These are phyloP conservation scores for Lordiphosa fenestrarum DNA, from an alignment of 2,888 invertebrate genomes.

Conservation along the genomic window DNA sequence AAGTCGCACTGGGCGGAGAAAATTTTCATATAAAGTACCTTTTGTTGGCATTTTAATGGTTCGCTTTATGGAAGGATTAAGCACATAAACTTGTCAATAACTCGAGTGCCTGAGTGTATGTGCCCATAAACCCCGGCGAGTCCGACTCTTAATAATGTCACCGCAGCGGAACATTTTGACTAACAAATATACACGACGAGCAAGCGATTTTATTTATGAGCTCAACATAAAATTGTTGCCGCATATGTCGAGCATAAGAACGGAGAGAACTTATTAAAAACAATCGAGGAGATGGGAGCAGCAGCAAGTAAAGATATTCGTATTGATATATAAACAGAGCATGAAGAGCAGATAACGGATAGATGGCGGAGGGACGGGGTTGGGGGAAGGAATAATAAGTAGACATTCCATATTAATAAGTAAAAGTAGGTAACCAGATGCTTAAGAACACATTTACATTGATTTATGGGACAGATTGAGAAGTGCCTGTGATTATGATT, in stretches of 20 bases:
- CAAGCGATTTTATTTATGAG: conserved; percentile 62
- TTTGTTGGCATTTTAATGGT: conserved; percentile 76
- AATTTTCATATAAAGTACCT: conserved; percentile 78
- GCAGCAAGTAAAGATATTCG: conserved; percentile 32
- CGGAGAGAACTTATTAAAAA: conserved; percentile 57
- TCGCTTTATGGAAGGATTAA: conserved; percentile 78
- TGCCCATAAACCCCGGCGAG: conserved; percentile 14
- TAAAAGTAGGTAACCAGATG: conserved; percentile 20
- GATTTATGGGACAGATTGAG: conserved; percentile 1
- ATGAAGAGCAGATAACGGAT: conserved; percentile 21
- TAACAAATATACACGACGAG: conserved; percentile 48
- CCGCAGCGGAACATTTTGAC: conserved; percentile 59
- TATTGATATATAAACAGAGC: conserved; percentile 52
- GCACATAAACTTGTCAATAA: conserved; percentile 78
- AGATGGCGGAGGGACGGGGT: conserved; percentile 8
- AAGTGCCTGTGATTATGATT: conserved; percentile 1
- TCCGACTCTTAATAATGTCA: conserved; percentile 63
- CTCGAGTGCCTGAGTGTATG: conserved; percentile 66
- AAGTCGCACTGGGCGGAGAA: conserved; percentile 47
- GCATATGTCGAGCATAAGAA: conserved; percentile 48
- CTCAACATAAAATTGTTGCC: conserved; percentile 61
- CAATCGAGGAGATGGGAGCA: conserved; percentile 34
- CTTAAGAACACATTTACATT: conserved; percentile 1
- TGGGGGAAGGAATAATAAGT: conserved; percentile 11
- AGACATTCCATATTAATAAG: conserved; percentile 21